Evolutionary conservation across 2,113 vertebrate species (phyloP).

Genomic region (Todiramphus saurophagus): DNA sequence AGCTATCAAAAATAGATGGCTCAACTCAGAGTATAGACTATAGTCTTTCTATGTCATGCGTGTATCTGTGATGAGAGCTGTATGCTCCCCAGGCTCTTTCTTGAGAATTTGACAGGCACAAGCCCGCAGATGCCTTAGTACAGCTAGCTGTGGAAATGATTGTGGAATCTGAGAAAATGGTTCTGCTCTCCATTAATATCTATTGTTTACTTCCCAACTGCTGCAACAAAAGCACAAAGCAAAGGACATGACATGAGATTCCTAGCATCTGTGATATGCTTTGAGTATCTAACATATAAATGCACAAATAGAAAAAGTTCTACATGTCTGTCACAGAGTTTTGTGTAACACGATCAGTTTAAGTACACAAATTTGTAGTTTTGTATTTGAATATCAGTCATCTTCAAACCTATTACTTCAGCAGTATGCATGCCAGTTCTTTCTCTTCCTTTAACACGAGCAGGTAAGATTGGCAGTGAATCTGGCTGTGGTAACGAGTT

Average conservation of each 20-base stretch:
- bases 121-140: neutral
- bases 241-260: neutral
- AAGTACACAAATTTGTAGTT: neutral
- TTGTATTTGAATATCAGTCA: neutral
- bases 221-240: fast-evolving
- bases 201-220: neutral
- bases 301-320: neutral
- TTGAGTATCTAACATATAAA: neutral
- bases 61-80: neutral
- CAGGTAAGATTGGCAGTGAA: conserved; percentile 12
- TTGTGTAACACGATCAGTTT: neutral
- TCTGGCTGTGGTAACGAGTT: conserved; percentile 44
- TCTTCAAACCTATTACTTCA: neutral
- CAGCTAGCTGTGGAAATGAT: neutral
- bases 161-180: neutral
- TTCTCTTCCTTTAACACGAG: neutral
- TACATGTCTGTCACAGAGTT: neutral
- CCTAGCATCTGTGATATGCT: neutral
- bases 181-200: neutral
- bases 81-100: neutral
- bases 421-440: neutral
- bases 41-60: neutral
- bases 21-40: neutral
- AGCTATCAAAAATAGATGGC: neutral
- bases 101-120: neutral